Percentiles rank a stretch among this genome's conserved stretches.
phyloP scores from a whole-genome alignment of 2,797 vertebrate species.

The Onychomys torridus region DNA sequence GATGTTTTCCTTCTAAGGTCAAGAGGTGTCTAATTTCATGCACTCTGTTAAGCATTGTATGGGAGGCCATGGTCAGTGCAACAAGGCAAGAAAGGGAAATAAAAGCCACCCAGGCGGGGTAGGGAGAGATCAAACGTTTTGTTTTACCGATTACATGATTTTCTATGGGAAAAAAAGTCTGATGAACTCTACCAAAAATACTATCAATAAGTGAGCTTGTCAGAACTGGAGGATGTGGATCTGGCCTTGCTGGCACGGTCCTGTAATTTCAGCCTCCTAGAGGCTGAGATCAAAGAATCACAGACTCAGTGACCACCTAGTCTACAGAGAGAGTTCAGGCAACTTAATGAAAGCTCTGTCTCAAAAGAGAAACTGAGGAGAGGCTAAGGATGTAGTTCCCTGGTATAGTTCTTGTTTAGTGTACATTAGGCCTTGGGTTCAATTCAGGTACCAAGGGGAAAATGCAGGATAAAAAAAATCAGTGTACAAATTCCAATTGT shows the following conservation, averaged over 20 bases:
- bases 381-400: neutral
- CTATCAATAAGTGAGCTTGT: neutral
- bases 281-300: neutral
- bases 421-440: neutral
- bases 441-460: neutral
- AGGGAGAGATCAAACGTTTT: neutral
- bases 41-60: neutral
- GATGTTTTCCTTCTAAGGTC: neutral
- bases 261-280: neutral
- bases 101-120: neutral
- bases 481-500: neutral
- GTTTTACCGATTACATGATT: neutral
- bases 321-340: neutral
- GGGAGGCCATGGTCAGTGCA: neutral
- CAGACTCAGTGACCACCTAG: neutral
- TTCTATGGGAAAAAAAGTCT: neutral
- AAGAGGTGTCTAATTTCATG: neutral
- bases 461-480: neutral
- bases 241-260: neutral
- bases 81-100: neutral
- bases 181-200: neutral
- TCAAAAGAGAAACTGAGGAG: neutral
- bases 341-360: neutral
- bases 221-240: neutral
- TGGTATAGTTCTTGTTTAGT: neutral